phyloP scores from a whole-genome alignment of 1,140 invertebrate genomes.

The Anagrus nilaparvatae region DNA sequence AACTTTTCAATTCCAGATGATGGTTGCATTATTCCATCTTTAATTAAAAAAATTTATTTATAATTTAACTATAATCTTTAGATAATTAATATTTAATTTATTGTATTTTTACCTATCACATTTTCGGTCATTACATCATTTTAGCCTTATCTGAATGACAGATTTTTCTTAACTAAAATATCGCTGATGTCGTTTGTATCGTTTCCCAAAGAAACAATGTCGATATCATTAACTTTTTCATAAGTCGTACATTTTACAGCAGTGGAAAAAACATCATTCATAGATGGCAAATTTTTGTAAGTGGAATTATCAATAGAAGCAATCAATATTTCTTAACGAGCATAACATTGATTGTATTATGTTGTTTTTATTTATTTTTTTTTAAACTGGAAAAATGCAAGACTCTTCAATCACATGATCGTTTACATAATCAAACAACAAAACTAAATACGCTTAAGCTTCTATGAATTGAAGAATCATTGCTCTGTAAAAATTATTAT shows the following conservation, averaged over 20 bases:
- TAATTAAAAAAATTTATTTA: slow-evolving; percentile 8
- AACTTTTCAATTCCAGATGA: slow-evolving; percentile 16
- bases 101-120: background rate
- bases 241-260: slow-evolving; percentile 48
- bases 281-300: slow-evolving; percentile 42
- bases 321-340: slow-evolving; percentile 47
- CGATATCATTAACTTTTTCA: slow-evolving; percentile 36
- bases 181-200: slow-evolving; percentile 36
- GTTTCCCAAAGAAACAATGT: slow-evolving; percentile 43
- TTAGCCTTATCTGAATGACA: too few species aligned
- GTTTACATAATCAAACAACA: slow-evolving; percentile 69
- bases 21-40: background rate
- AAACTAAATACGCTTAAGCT: slow-evolving; percentile 48
- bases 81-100: background rate
- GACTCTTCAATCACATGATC: slow-evolving; percentile 44
- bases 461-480: slow-evolving; percentile 47
- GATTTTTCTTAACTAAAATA: slow-evolving; percentile 33
- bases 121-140: too few species aligned
- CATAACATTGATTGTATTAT: slow-evolving; percentile 58
- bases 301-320: slow-evolving; percentile 34
- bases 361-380: slow-evolving; percentile 54
- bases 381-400: slow-evolving; percentile 58
- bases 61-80: background rate
- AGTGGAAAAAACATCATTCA: slow-evolving; percentile 48
- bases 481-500: slow-evolving; percentile 57